phyloP scores from a whole-genome alignment of 2,888 invertebrate species.

The Nezara viridula region DNA sequence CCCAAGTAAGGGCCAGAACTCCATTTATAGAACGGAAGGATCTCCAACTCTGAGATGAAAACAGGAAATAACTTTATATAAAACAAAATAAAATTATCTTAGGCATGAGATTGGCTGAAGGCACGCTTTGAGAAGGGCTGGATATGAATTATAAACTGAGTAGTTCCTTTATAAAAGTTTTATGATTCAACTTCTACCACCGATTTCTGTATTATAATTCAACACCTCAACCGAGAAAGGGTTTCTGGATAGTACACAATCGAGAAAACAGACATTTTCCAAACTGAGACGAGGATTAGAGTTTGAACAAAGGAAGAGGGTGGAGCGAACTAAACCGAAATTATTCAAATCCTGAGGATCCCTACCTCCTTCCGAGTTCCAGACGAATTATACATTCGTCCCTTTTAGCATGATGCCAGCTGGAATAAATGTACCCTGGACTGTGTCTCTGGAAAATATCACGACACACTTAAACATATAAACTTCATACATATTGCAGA shows the following conservation, averaged over 20 bases:
- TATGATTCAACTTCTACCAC: not conserved
- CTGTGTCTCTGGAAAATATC: not conserved
- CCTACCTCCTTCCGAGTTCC: not conserved
- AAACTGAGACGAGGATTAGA: not conserved
- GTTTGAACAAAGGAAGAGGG: not conserved
- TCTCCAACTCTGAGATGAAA: too few species aligned
- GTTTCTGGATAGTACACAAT: not conserved
- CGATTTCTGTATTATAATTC: not conserved
- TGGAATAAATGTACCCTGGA: conserved; percentile 1
- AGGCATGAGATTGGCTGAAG: not conserved
- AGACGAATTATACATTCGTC: conserved; percentile 15
- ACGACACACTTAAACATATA: not conserved
- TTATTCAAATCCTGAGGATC: conserved; percentile 31
- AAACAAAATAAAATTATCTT: too few species aligned
- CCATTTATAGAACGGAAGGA: too few species aligned
- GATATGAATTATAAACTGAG: not conserved
- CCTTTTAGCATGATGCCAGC: not conserved
- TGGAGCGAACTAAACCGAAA: conserved; percentile 3
- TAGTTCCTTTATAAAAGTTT: not conserved
- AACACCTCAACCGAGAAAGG: not conserved
- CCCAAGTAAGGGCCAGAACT: too few species aligned
- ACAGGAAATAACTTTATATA: too few species aligned
- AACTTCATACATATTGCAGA: not conserved
- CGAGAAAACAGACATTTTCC: not conserved
- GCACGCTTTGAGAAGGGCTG: not conserved